A percentile compares a stretch with the other conserved stretches of the same genome.
phyloP scores from a whole-genome alignment of 1,140 invertebrate species.

The Diorhabda sublineata region DNA sequence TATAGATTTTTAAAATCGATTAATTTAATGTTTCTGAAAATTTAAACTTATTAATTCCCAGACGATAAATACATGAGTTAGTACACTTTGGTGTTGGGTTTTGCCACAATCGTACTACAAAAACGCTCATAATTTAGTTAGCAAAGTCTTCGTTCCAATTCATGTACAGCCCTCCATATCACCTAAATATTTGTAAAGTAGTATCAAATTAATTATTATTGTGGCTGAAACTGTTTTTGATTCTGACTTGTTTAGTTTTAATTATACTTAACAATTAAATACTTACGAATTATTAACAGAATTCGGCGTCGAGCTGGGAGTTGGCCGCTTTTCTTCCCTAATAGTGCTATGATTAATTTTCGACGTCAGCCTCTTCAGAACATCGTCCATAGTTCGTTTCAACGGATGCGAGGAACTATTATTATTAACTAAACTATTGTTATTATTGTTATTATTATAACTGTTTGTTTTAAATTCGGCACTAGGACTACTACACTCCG shows the following conservation, averaged over 20 bases:
- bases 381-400: conserved; percentile 79
- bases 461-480: conserved; percentile 54
- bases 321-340: conserved; percentile 62
- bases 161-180: no score
- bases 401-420: conserved; percentile 51
- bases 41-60: no score
- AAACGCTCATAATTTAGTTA: no score
- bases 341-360: conserved; percentile 70
- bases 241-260: not conserved
- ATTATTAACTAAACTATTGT: conserved; percentile 51
- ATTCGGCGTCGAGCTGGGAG: conserved; percentile 58
- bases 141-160: no score
- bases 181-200: no score
- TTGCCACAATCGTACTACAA: no score
- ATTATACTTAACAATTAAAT: not conserved
- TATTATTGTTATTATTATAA: conserved; percentile 54
- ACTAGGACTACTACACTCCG: conserved; percentile 65
- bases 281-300: conserved; percentile 44
- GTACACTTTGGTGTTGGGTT: no score
- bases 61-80: no score
- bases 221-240: no score
- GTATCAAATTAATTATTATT: no score
- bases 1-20: no score
- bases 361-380: conserved; percentile 75
- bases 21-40: no score